These are phyloP conservation scores for Columba guinea DNA, from an alignment of 2,797 vertebrate species.

Conservation along the genomic window DNA sequence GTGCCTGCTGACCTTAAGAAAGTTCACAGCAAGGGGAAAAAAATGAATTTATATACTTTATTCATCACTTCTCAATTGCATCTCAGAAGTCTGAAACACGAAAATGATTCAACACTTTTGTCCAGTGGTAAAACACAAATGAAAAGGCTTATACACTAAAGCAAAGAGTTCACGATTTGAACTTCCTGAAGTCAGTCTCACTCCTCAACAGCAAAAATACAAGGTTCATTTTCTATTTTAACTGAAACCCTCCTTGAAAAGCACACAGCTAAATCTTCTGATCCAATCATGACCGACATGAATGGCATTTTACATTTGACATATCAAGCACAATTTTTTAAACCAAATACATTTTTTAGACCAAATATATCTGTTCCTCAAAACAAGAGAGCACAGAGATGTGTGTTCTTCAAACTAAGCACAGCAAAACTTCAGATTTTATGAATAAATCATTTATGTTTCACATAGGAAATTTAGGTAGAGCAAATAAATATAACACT, in stretches of 20 bases:
- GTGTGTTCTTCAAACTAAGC: not conserved
- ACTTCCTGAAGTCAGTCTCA: not conserved
- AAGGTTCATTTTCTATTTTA: not conserved
- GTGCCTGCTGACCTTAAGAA: not conserved
- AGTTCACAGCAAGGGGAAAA: not conserved
- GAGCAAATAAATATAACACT: not conserved
- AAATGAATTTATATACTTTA: not conserved
- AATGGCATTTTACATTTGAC: not conserved
- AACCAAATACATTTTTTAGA: not conserved
- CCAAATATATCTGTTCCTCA: not conserved
- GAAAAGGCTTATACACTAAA: not conserved
- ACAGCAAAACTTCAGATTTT: not conserved
- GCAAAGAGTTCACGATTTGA: not conserved
- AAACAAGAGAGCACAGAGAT: not conserved
- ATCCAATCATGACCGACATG: not conserved
- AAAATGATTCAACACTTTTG: accelerated
- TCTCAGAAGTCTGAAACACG: not conserved
- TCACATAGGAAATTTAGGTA: not conserved
- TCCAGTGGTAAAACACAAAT: not conserved
- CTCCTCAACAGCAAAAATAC: not conserved
- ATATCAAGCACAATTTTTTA: not conserved
- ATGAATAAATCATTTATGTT: not conserved
- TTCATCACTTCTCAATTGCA: not conserved
- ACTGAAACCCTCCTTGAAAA: not conserved
- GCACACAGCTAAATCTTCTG: not conserved